phyloP scores from a whole-genome alignment of 2,888 invertebrate species.

The Crocallis elinguaria region DNA sequence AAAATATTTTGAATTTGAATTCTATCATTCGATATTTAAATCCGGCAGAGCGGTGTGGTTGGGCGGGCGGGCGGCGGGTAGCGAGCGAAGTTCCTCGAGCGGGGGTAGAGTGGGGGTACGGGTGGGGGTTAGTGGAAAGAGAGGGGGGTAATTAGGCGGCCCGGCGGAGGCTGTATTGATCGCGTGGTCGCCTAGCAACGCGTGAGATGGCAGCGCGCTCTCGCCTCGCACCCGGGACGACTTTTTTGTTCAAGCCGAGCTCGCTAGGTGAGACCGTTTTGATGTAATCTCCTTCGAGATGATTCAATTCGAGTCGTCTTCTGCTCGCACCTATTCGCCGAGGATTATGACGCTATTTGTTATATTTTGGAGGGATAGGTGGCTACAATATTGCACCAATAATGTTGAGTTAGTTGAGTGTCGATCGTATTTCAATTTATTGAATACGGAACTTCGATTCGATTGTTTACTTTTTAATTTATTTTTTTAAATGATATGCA shows the following conservation, averaged over 20 bases:
- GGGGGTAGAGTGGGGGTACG: constrained; percentile 42
- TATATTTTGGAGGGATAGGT: constrained; percentile 19
- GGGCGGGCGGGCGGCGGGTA: constrained; percentile 60
- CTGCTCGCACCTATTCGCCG: constrained; percentile 48
- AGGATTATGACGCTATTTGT: constrained; percentile 33
- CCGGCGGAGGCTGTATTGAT: constrained; percentile 85
- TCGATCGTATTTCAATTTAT: not conserved
- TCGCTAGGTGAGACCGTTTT: constrained; percentile 78
- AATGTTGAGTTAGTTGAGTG: constrained; percentile 2
- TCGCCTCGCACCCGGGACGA: constrained; percentile 65
- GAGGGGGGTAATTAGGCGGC: constrained; percentile 80
- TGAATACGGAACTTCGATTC: not conserved
- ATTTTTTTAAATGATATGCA: not conserved
- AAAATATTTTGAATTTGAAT: constrained; percentile 80
- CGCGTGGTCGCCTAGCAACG: constrained; percentile 82
- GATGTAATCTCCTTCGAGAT: constrained; percentile 75
- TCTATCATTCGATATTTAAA: constrained; percentile 84
- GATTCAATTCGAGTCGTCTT: constrained; percentile 73
- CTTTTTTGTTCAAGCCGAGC: constrained; percentile 71
- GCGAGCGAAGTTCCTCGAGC: constrained; percentile 64
- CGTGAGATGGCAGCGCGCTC: constrained; percentile 78
- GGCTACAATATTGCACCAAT: constrained; percentile 7
- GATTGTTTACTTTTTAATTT: not conserved
- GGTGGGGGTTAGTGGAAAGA: constrained; percentile 36
- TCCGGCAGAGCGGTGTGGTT: constrained; percentile 64